Base-by-base conservation (phyloP, 1,140 invertebrate species). In the Drosophila repleta region DNA sequence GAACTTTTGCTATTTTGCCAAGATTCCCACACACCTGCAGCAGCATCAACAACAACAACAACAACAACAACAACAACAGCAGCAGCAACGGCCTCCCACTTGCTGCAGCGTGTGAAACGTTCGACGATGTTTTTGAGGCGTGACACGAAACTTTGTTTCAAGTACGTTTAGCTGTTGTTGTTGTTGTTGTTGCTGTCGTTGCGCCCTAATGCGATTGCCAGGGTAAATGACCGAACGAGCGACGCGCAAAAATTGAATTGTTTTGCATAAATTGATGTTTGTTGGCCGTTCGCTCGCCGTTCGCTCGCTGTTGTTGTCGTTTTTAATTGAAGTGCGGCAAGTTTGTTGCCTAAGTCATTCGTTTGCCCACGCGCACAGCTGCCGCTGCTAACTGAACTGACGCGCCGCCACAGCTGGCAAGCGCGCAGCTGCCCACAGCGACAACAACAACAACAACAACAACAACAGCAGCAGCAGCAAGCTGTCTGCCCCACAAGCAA, bases 1-100 rank as follows among this genome's bases (percentile, higher is more conserved):
- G 81, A 84, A 84, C 81, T 84, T 84, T 84, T 84, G 81, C 81
- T 84, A 87, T 84, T 87, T 35, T 87, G 82, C 61, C 66, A 76
- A 84, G 80, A 84, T 84, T 84, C 81, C 77, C 81, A 84, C 81
- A 87, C 80, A 84, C 82, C 80, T 84, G 80, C 64, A 67, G 20
- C 62, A 61, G n/a, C 20, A 15, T n/a, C 37, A 48, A 32, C 15
- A 67, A 39, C 18, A 61, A 10, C 24, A 55, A 20, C 52, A 21
- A 32, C 35, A 29, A 29, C 20, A 35, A 48, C 1, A 39, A 41
- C 72, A 61, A 10, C 24, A 58, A 32, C 45, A 21, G 29, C 32
- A 29, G 29, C 18, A 32, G 56, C 2, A 37, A 41, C 67, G 46
- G 53, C 80, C 76, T 84, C 76, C 80, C 76, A 80, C 80, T 61